phyloP scores from a whole-genome alignment of 2,888 invertebrate species.

The Ochropleura leucogaster region DNA sequence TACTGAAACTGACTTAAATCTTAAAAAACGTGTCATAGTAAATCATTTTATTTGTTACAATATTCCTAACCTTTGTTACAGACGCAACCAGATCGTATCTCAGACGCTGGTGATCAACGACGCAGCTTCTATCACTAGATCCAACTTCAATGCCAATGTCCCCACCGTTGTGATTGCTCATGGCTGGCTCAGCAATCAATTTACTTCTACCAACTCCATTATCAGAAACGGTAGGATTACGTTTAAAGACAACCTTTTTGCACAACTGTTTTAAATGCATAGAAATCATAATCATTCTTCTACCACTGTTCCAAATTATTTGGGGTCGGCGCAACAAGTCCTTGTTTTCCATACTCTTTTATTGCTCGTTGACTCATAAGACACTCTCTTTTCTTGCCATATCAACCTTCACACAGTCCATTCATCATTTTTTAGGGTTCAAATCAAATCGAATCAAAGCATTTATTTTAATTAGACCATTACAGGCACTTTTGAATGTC shows the following conservation, averaged over 20 bases:
- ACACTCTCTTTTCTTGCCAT: no score
- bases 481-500: no score
- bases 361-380: no score
- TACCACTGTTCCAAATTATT: no score
- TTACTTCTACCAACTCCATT: slow-evolving; percentile 72
- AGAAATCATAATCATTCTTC: not conserved
- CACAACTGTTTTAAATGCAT: not conserved
- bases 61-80: slow-evolving; percentile 59
- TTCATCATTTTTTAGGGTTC: no score
- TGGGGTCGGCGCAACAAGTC: no score
- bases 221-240: slow-evolving; percentile 74
- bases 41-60: not conserved
- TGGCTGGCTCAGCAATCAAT: slow-evolving; percentile 75
- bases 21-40: no score
- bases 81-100: slow-evolving; percentile 70
- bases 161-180: slow-evolving; percentile 72
- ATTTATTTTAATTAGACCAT: no score
- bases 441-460: no score
- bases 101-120: slow-evolving; percentile 74
- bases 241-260: not conserved
- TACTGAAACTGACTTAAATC: not conserved
- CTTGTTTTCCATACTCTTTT: no score
- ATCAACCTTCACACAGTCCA: no score
- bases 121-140: slow-evolving; percentile 71
- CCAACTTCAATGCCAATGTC: slow-evolving; percentile 72